phyloP scores from a whole-genome alignment of 2,888 invertebrate species.

The Antitype chi region DNA sequence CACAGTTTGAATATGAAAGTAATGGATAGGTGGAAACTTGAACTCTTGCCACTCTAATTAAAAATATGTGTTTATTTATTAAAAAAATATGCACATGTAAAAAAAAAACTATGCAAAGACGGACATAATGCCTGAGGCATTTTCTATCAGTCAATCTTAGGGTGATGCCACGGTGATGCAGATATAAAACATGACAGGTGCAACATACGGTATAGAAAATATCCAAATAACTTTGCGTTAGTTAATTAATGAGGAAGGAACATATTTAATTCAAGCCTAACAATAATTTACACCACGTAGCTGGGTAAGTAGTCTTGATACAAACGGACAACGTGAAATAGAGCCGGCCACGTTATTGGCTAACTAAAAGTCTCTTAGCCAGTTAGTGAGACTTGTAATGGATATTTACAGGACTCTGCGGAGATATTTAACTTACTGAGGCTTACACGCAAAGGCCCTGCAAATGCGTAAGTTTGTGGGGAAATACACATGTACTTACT shows the following conservation, averaged over 20 bases:
- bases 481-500: slow-evolving; percentile 13
- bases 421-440: slow-evolving; percentile 72
- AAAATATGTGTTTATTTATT: too few species aligned
- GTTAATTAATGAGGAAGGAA: neutral
- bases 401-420: slow-evolving; percentile 75
- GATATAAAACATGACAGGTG: too few species aligned
- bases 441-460: slow-evolving; percentile 39
- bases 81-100: too few species aligned
- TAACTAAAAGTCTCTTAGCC: slow-evolving; percentile 63
- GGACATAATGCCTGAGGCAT: too few species aligned
- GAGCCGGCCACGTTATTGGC: slow-evolving; percentile 61
- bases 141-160: too few species aligned
- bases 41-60: neutral
- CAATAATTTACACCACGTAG: slow-evolving; percentile 24
- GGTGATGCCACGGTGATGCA: too few species aligned
- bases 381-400: slow-evolving; percentile 77
- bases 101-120: too few species aligned
- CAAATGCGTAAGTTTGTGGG: slow-evolving; percentile 51
- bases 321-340: slow-evolving; percentile 50
- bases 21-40: neutral
- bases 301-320: slow-evolving; percentile 30
- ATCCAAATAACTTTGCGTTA: neutral
- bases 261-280: slow-evolving; percentile 8
- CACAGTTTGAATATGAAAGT: neutral
- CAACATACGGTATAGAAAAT: too few species aligned